Conservation (phyloP, 2,113 vertebrate species). For the Lipotes vexillifer region DNA sequence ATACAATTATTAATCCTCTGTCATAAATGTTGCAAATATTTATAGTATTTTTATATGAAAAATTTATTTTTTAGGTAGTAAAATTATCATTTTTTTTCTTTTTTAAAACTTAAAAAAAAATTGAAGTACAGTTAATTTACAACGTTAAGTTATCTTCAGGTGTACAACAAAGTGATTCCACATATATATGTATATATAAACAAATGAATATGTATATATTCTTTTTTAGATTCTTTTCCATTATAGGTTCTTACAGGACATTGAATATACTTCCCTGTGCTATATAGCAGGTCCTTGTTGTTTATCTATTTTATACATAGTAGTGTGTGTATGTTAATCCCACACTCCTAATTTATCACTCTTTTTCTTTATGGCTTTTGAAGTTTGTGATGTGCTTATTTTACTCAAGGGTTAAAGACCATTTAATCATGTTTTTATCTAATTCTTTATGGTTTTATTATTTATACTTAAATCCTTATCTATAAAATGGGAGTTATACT, state of each 20-base stretch:
- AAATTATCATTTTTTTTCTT: background rate
- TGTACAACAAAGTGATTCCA: background rate
- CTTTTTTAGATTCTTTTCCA: background rate
- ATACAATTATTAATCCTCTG: background rate
- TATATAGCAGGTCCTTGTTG: background rate
- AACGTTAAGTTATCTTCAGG: background rate
- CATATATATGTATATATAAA: background rate
- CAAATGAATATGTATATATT: background rate
- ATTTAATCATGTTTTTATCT: background rate
- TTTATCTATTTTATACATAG: background rate
- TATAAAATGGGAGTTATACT: background rate
- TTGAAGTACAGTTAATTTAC: background rate
- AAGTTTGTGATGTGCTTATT: background rate
- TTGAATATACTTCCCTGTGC: background rate
- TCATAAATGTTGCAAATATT: background rate
- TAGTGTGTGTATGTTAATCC: background rate
- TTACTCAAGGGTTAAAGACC: background rate
- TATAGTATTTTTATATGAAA: background rate
- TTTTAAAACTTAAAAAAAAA: background rate
- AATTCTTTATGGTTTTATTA: background rate
- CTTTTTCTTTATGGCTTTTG: background rate
- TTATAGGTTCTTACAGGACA: background rate
- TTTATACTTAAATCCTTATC: background rate
- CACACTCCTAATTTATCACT: background rate
- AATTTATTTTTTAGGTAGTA: background rate